Percentiles rank a stretch among this genome's conserved stretches.
phyloP scores from a whole-genome alignment of 1,140 invertebrate genomes.

The Dolichoris vasculosae region DNA sequence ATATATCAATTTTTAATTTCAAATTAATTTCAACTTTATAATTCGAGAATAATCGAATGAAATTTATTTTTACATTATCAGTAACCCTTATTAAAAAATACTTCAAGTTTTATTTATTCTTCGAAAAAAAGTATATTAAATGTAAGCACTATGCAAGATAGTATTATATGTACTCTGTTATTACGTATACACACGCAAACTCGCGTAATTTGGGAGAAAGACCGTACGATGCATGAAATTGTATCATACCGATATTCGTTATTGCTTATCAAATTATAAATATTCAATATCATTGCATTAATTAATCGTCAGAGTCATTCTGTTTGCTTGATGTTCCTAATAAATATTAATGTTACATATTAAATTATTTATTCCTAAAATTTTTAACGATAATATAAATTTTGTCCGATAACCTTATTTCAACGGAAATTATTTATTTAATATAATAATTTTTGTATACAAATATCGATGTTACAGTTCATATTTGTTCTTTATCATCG shows the following conservation, averaged over 20 bases:
- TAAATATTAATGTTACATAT: not conserved
- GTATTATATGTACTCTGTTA: not conserved
- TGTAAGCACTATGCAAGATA: not conserved
- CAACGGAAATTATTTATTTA: not conserved
- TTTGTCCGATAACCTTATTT: not conserved
- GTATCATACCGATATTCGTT: not conserved
- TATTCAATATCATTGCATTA: not conserved
- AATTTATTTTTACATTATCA: not conserved
- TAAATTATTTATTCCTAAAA: not conserved
- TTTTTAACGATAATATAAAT: not conserved
- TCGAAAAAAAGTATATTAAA: not conserved
- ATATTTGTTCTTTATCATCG: not conserved
- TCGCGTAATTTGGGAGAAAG: not conserved
- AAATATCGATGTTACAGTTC: not conserved
- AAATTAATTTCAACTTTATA: too few species aligned
- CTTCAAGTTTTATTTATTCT: not conserved
- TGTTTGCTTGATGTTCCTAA: constrained; percentile 27
- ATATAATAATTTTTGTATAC: not conserved
- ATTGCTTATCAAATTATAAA: constrained; percentile 14
- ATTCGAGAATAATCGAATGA: too few species aligned
- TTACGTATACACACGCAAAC: not conserved
- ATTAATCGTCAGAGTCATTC: not conserved
- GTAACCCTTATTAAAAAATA: not conserved
- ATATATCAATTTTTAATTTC: too few species aligned
- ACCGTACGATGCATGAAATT: constrained; percentile 8